Evolutionary conservation across 2,888 invertebrate species (phyloP).

Genomic region (Nasonia oneida): DNA sequence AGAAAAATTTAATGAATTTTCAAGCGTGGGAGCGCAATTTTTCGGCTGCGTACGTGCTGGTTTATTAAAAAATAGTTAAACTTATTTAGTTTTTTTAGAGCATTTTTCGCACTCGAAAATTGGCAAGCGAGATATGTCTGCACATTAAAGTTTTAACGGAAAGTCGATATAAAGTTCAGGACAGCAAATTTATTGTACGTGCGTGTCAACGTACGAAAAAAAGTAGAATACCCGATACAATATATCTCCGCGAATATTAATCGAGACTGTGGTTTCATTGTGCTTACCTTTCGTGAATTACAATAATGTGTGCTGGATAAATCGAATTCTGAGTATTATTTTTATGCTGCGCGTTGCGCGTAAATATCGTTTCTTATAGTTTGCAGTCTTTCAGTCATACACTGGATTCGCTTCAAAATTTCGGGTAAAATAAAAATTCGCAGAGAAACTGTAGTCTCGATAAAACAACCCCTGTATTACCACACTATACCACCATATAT

Average conservation of each 20-base stretch:
- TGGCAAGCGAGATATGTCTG: neutral
- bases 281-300: neutral
- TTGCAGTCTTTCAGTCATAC: no score
- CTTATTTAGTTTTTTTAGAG: neutral
- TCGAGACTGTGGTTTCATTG: conserved; percentile 23
- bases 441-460: conserved; percentile 18
- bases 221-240: neutral
- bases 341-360: neutral
- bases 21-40: neutral
- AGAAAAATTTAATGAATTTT: neutral
- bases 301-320: neutral
- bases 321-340: neutral
- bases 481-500: no score
- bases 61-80: neutral
- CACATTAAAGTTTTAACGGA: neutral
- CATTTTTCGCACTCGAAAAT: neutral
- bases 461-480: no score
- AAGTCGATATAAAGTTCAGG: neutral
- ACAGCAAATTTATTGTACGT: conserved; percentile 7
- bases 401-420: no score
- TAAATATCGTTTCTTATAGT: no score
- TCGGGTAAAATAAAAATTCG: no score
- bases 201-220: conserved; percentile 9
- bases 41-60: neutral
- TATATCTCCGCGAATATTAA: conserved; percentile 15